Conservation (phyloP, 2,797 vertebrate genomes). For the Hypotaenidia philippensis region DNA sequence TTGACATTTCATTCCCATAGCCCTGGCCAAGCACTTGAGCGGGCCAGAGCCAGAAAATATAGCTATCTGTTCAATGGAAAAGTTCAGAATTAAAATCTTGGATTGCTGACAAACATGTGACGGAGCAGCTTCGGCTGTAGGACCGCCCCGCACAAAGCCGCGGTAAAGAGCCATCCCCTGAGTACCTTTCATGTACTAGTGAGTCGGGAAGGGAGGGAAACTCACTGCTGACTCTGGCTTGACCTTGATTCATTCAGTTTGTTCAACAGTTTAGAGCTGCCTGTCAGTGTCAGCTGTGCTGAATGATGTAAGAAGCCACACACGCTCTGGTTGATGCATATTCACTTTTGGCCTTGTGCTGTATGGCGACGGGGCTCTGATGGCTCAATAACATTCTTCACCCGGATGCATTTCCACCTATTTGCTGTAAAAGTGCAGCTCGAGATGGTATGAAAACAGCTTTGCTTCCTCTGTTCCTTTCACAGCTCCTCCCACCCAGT, state of each 20-base stretch:
- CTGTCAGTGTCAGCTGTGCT: slow-evolving; percentile 43
- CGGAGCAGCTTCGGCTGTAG: not conserved
- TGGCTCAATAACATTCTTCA: not conserved
- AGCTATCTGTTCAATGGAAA: not conserved
- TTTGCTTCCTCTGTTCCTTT: slow-evolving; percentile 31
- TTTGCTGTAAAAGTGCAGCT: not conserved
- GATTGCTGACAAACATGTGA: slow-evolving; percentile 15
- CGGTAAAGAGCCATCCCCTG: not conserved
- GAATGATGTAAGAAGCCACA: slow-evolving; percentile 22
- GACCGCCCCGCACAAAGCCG: not conserved
- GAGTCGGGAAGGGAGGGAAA: not conserved
- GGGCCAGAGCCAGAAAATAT: not conserved
- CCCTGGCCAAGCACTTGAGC: slow-evolving; percentile 22
- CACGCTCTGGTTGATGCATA: not conserved
- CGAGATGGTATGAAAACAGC: not conserved
- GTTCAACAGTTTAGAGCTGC: slow-evolving; percentile 26
- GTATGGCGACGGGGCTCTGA: rapidly evolving
- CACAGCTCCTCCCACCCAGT: not conserved
- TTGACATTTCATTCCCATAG: slow-evolving; percentile 46
- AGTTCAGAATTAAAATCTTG: not conserved
- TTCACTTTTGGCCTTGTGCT: not conserved
- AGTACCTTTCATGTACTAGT: not conserved
- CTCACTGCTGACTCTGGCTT: slow-evolving; percentile 27
- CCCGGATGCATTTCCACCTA: not conserved
- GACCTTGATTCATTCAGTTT: slow-evolving; percentile 32